Evolutionary conservation across 2,797 vertebrate genomes (phyloP).

Genomic region (Limosa lapponica): DNA sequence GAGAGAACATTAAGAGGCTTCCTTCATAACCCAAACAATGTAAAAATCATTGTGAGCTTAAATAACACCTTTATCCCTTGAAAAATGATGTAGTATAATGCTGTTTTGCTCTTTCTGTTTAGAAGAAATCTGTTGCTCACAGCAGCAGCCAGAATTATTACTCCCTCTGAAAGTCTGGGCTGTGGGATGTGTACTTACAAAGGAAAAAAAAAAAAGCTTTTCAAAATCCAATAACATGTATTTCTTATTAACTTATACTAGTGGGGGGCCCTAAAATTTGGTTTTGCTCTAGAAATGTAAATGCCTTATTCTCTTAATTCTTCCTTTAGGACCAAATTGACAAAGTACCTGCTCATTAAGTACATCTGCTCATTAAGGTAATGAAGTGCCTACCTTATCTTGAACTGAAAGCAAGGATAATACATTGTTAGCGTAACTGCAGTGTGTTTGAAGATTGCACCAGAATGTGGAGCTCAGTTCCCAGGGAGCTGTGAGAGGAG

Average conservation of each 20-base stretch:
- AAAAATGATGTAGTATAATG: constrained; percentile 3
- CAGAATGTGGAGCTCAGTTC: neutral
- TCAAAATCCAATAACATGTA: neutral
- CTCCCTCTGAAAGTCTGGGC: constrained; percentile 35
- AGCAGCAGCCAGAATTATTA: constrained; percentile 52
- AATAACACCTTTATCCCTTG: constrained; percentile 28
- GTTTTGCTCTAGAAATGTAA: constrained; percentile 38
- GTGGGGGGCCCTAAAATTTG: constrained; percentile 13
- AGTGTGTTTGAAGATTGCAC: neutral
- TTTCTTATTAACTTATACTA: constrained; percentile 41
- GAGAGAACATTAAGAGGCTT: constrained; percentile 22
- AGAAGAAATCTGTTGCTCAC: constrained; percentile 56
- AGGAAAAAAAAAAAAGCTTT: constrained; percentile 10
- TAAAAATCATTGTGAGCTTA: constrained; percentile 25
- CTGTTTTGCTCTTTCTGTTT: constrained; percentile 21
- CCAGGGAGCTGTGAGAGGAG: neutral
- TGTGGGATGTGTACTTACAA: constrained; percentile 37
- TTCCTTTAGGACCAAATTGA: constrained; percentile 55
- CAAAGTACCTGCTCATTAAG: constrained; percentile 53
- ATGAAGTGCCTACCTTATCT: constrained; percentile 43
- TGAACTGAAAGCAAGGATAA: constrained; percentile 25
- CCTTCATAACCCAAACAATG: constrained; percentile 56
- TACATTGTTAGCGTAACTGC: constrained; percentile 8
- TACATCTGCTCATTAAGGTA: constrained; percentile 64
- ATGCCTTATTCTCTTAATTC: constrained; percentile 16